phyloP scores from a whole-genome alignment of 2,888 invertebrate genomes.

The Campopleginae sp. region DNA sequence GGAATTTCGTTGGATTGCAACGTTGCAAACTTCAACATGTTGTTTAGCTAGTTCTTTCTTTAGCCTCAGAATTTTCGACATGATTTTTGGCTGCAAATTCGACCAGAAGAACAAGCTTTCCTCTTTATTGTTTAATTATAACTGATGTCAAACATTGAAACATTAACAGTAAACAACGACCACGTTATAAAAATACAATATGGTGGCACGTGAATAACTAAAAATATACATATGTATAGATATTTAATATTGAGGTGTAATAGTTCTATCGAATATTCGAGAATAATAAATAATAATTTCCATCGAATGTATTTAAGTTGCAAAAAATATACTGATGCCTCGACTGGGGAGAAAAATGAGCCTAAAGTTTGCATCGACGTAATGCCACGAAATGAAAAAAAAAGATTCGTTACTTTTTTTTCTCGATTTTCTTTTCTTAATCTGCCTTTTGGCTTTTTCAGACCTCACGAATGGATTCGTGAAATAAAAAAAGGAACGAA shows the following conservation, averaged over 20 bases:
- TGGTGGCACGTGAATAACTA: constrained; percentile 58
- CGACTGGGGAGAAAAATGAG: not conserved
- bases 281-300: constrained; percentile 61
- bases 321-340: not conserved
- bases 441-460: too few relatives aligned
- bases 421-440: too few relatives aligned
- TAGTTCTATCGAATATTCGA: constrained; percentile 55
- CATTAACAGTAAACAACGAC: constrained; percentile 65
- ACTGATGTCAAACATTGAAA: constrained; percentile 60
- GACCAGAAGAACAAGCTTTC: not conserved
- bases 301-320: not conserved
- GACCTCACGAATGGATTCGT: too few relatives aligned
- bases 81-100: constrained; percentile 9
- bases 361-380: too few relatives aligned
- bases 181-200: constrained; percentile 65
- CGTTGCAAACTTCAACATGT: too few relatives aligned
- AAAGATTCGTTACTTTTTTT: too few relatives aligned
- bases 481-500: too few relatives aligned
- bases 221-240: constrained; percentile 45
- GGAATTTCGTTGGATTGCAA: too few relatives aligned
- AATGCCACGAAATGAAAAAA: too few relatives aligned
- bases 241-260: constrained; percentile 47
- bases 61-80: not conserved
- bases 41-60: not conserved
- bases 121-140: constrained; percentile 24